These are phyloP conservation scores for Cherax quadricarinatus DNA, from an alignment of 1,140 invertebrate genomes.

Conservation along the genomic window DNA sequence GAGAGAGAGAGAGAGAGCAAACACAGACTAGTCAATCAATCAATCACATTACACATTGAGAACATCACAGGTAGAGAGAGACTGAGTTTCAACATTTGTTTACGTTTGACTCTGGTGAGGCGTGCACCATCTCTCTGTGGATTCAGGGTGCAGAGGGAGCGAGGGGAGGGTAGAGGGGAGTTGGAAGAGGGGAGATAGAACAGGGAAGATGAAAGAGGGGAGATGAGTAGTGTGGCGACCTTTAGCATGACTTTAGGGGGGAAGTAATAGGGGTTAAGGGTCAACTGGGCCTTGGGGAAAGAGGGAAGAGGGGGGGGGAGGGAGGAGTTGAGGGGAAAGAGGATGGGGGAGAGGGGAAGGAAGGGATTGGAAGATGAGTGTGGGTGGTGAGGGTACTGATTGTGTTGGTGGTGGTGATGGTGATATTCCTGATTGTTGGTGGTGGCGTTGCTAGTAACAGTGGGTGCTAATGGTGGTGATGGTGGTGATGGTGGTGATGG, in stretches of 20 bases:
- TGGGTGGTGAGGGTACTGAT: too few relatives aligned
- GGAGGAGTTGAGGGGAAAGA: not conserved
- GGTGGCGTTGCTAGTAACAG: not conserved
- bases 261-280: conserved; percentile 10
- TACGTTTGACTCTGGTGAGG: too few relatives aligned
- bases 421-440: not conserved
- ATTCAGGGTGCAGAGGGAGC: not conserved
- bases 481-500: not conserved
- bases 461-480: too few relatives aligned
- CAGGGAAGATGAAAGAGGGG: not conserved
- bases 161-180: not conserved
- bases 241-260: not conserved
- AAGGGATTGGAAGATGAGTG: not conserved
- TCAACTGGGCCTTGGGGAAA: conserved; percentile 3
- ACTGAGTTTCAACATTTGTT: too few relatives aligned
- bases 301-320: not conserved
- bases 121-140: too few relatives aligned
- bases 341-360: not conserved
- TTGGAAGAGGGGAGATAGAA: not conserved
- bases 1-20: too few relatives aligned
- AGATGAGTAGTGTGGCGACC: conserved; percentile 5
- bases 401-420: too few relatives aligned
- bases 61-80: too few relatives aligned
- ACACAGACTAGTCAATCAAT: too few relatives aligned
- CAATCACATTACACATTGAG: too few relatives aligned